Base-by-base conservation (phyloP, 2,888 invertebrate genomes). In the Drosophila pseudotalamancana region DNA sequence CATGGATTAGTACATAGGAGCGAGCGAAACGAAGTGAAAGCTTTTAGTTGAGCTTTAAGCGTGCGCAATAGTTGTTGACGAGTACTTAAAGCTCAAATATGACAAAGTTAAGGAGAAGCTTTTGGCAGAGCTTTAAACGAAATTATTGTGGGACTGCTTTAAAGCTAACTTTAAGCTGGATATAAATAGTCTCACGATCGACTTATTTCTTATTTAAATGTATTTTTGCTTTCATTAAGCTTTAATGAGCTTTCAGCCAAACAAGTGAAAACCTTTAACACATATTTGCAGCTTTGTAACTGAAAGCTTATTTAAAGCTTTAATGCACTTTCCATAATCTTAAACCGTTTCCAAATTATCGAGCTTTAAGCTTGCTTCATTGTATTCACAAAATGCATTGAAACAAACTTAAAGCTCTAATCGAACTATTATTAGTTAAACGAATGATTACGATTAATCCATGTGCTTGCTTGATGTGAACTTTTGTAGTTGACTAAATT, bases 401-500 rank as follows among this genome's bases (percentile, higher is more conserved):
- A 16, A 34, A 9, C 16, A 16, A 1, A 6, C 46, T 23, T 11
- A 16, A 23, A 34, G 46, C 32, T 27, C 6, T 19, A n/a, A 0
- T 6, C 0, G 0, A 3, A 3, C 1, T 0, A 3, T 14, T 40
- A n/a, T n/a, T n/a, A n/a, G n/a, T n/a, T n/a, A n/a, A n/a, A n/a
- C n/a, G n/a, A n/a, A n/a, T n/a, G n/a, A 9, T 27, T 27, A 6
- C 31, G 0, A n/a, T 39, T 25, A 27, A 25, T n/a, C 6, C 6
- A 4, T 5, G 5, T 6, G 29, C 19, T 3, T 12, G 19, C 25
- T 6, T 34, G 16, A 40, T 4, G 42, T 57, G 6, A 19, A 31
- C 27, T 45, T n/a, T 34, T 9, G n/a, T 6, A 18, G 4, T 18
- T 18, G 8, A 12, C n/a, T n/a, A n/a, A 27, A 27, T 21, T 9